phyloP scores from a whole-genome alignment of 2,797 vertebrate genomes.

The Lacerta bilineata region DNA sequence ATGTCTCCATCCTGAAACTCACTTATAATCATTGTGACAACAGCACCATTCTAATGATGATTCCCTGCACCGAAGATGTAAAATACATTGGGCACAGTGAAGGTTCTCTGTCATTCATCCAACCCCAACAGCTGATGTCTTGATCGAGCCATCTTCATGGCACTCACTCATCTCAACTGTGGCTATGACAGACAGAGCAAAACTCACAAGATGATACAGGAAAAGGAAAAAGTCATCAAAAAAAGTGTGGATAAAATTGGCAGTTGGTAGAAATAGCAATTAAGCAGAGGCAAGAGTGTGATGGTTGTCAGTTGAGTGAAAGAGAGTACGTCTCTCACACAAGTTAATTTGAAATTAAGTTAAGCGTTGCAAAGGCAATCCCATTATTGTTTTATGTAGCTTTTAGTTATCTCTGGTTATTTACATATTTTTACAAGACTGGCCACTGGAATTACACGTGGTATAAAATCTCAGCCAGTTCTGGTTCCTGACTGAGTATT shows the following conservation, averaged over 20 bases:
- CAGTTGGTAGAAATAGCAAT: neutral
- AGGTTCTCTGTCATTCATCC: conserved; percentile 16
- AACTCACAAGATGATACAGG: neutral
- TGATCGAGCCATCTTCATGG: neutral
- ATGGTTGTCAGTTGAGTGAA: neutral
- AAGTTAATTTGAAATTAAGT: neutral
- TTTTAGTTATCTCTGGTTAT: neutral
- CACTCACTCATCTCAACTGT: neutral
- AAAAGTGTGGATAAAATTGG: too few species aligned
- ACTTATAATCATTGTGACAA: neutral
- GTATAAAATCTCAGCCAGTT: too few species aligned
- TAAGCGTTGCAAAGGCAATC: neutral
- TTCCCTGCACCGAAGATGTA: neutral
- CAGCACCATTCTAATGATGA: conserved; percentile 14
- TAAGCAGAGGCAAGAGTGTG: neutral
- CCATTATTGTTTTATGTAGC: neutral
- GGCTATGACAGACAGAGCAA: neutral
- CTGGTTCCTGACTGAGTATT: neutral
- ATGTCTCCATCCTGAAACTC: neutral
- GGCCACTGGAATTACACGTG: neutral
- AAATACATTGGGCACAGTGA: neutral
- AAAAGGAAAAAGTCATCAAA: neutral
- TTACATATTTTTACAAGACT: neutral
- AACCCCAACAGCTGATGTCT: neutral
- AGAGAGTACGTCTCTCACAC: too few species aligned